These are phyloP conservation scores for Semnopithecus entellus DNA, from an alignment of 2,113 vertebrate genomes.

Conservation along the genomic window DNA sequence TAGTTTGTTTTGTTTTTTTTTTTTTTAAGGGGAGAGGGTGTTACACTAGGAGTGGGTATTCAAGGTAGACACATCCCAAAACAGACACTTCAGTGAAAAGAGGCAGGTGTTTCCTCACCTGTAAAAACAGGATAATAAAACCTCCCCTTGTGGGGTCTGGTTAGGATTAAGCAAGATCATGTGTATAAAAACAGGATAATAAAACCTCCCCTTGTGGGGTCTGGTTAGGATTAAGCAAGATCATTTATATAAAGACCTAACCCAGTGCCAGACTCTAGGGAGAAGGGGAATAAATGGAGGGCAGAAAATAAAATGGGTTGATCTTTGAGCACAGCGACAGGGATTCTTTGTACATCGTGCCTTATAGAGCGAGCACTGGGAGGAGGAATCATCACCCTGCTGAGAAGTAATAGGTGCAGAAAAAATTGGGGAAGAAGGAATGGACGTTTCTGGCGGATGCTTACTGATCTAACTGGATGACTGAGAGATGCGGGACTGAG, in stretches of 20 bases:
- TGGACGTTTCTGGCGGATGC: background rate
- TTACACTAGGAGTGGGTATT: background rate
- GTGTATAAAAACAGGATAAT: background rate
- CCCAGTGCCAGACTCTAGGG: background rate
- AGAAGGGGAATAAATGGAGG: background rate
- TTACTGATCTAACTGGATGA: background rate
- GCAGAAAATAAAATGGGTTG: background rate
- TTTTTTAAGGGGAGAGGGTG: too few relatives aligned
- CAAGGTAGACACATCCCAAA: background rate
- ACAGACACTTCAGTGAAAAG: background rate
- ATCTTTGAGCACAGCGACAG: background rate
- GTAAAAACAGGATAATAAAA: background rate
- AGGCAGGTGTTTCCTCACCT: background rate
- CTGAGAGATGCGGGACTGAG: background rate
- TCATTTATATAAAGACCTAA: slow-evolving; percentile 11
- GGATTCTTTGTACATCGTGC: background rate
- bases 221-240: background rate
- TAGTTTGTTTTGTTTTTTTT: background rate
- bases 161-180: background rate
- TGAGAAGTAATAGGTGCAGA: background rate
- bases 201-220: background rate
- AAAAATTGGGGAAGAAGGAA: background rate
- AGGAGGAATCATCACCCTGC: background rate
- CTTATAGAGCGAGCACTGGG: background rate
- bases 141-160: background rate